Evolutionary conservation across 2,113 vertebrate species (phyloP).

Genomic region (Corythaixoides concolor): DNA sequence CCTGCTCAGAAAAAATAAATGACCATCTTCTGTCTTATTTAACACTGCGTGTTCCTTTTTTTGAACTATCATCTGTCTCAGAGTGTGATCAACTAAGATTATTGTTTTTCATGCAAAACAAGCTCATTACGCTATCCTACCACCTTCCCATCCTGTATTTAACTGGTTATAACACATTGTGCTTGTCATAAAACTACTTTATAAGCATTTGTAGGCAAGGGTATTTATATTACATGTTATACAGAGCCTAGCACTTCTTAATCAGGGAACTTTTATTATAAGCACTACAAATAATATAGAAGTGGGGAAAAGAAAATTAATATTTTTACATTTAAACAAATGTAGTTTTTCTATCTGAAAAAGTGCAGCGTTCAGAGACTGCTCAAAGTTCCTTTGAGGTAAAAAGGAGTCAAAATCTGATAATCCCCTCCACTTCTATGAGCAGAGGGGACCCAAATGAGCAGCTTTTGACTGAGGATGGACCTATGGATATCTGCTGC

Average conservation of each 20-base stretch:
- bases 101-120: slow-evolving; percentile 45
- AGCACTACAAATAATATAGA: not conserved
- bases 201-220: not conserved
- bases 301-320: not conserved
- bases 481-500: not conserved
- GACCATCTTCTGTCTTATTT: slow-evolving; percentile 40
- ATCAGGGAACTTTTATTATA: not conserved
- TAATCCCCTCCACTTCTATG: not conserved
- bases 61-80: not conserved
- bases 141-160: not conserved
- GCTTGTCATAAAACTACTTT: not conserved
- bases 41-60: not conserved
- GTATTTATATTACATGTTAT: not conserved
- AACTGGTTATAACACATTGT: not conserved
- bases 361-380: not conserved
- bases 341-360: not conserved
- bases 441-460: not conserved
- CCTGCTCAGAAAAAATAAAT: slow-evolving; percentile 40
- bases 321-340: not conserved
- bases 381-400: not conserved
- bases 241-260: not conserved
- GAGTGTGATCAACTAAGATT: slow-evolving; percentile 1
- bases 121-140: not conserved
- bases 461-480: not conserved
- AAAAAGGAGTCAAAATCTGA: not conserved